phyloP scores from a whole-genome alignment of 1,140 invertebrate species.

The Drosophila oshimai region DNA sequence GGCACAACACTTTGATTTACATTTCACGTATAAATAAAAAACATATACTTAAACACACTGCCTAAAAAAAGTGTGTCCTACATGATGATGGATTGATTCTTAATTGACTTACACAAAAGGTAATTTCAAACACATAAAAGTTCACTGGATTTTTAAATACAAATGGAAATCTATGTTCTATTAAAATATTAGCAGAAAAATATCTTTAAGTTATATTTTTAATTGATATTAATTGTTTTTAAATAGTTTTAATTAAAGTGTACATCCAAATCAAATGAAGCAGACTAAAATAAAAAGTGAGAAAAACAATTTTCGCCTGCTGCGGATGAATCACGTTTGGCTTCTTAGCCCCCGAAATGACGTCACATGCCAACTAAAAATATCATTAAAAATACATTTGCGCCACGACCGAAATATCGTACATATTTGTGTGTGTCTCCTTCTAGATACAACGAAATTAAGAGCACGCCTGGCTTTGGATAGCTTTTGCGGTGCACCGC shows the following conservation, averaged over 20 bases:
- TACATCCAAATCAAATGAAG: conserved; percentile 35
- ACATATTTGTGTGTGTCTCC: conserved; percentile 8
- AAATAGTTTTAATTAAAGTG: neutral
- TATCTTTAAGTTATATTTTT: neutral
- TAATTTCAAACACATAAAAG: neutral
- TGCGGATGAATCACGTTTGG: conserved; percentile 58
- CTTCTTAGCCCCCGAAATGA: conserved; percentile 45
- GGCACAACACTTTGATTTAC: conserved; percentile 64
- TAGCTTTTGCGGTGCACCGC: conserved; percentile 42
- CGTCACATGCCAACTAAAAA: conserved; percentile 74
- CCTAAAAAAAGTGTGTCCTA: neutral
- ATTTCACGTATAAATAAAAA: conserved; percentile 55
- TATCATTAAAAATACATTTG: conserved; percentile 69
- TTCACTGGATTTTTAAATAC: no score
- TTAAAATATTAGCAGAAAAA: no score
- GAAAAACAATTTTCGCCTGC: conserved; percentile 23
- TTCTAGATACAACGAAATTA: conserved; percentile 51
- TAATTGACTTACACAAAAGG: no score
- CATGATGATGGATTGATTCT: no score
- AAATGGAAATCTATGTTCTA: no score
- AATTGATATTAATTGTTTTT: neutral
- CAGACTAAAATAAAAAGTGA: conserved; percentile 22
- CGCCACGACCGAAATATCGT: conserved; percentile 43
- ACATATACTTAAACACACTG: conserved; percentile 7
- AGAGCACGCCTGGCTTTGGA: conserved; percentile 48